Conservation (phyloP, 2,797 vertebrate genomes). For the Gastrophryne carolinensis region DNA sequence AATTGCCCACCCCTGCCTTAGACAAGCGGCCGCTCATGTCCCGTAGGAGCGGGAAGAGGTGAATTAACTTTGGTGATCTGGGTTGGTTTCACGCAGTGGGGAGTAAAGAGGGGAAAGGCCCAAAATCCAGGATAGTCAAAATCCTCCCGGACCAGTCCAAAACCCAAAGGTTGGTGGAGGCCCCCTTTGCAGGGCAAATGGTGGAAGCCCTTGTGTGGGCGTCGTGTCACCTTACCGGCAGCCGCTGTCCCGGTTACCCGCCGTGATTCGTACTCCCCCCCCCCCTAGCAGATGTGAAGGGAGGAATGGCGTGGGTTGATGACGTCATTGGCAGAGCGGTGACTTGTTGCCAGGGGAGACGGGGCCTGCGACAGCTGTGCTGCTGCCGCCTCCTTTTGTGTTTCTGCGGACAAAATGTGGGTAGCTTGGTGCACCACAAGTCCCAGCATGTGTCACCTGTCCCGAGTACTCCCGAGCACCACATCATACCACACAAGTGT, state of each 20-base stretch:
- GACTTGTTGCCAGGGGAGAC: conserved; percentile 39
- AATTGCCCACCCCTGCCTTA: no score
- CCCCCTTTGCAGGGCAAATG: no score
- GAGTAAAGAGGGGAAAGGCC: no score
- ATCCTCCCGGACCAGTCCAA: no score
- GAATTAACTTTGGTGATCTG: no score
- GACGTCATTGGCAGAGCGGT: conserved; percentile 30
- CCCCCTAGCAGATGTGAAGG: not conserved
- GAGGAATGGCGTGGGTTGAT: conserved; percentile 9
- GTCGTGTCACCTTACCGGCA: not conserved
- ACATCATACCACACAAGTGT: no score
- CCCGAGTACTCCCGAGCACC: not conserved
- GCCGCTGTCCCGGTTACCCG: not conserved
- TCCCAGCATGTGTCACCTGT: not conserved
- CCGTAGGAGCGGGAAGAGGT: no score
- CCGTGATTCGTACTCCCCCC: not conserved
- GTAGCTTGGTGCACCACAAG: not conserved
- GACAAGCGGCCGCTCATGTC: no score
- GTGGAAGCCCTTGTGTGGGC: no score
- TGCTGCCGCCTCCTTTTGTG: not conserved
- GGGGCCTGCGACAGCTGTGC: not conserved
- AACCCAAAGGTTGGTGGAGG: no score
- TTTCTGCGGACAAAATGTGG: not conserved
- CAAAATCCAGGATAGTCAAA: no score
- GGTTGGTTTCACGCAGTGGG: no score